Conservation (phyloP, 2,113 vertebrate genomes). For the Peromyscus maniculatus region DNA sequence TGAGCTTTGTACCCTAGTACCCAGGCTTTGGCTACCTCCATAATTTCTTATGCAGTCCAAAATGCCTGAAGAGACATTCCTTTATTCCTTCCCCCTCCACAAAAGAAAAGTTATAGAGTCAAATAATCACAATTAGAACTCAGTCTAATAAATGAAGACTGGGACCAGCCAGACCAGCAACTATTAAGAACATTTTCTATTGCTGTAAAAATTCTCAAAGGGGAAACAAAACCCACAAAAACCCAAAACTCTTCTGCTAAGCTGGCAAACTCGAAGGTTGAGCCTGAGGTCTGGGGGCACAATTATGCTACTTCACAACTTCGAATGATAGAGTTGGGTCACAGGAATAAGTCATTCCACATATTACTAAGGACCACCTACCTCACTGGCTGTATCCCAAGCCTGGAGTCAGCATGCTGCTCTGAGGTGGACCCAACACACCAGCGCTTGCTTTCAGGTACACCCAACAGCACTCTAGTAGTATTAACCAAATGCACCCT, state of each 20-base stretch:
- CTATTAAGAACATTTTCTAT: constrained; percentile 30
- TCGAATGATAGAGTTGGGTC: not conserved
- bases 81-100: not conserved
- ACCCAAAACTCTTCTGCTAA: not conserved
- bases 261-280: not conserved
- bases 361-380: not conserved
- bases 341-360: not conserved
- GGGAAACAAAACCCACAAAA: not conserved
- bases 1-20: not conserved
- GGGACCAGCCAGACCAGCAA: constrained; percentile 48
- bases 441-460: not conserved
- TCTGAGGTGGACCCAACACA: not conserved
- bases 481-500: not conserved
- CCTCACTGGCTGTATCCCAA: not conserved
- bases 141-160: constrained; percentile 61
- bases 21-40: not conserved
- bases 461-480: not conserved
- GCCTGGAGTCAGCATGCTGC: not conserved
- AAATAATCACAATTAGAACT: constrained; percentile 61
- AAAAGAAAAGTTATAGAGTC: constrained; percentile 44
- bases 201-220: constrained; percentile 34
- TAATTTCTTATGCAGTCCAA: constrained; percentile 42
- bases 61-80: constrained; percentile 19
- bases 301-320: not conserved
- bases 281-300: not conserved